Base-by-base conservation (phyloP, 2,888 invertebrate genomes). In the Cephus sareptanus region DNA sequence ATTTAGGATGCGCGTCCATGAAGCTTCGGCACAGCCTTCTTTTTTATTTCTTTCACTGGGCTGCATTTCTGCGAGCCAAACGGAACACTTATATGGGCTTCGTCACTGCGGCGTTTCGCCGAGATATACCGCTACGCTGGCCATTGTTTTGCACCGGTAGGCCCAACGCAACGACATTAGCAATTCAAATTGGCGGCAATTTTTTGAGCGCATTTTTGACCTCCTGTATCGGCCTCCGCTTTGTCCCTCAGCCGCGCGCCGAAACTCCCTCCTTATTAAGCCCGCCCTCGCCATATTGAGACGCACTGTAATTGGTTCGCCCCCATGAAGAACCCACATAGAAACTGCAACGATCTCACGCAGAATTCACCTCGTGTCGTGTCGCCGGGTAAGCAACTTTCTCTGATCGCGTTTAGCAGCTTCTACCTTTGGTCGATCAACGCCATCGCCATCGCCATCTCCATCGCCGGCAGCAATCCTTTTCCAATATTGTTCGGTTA, bases 151-250 rank as follows among this genome's bases (percentile, higher is more conserved):
- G 89, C 88, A 89, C 88, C 88, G 88, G 87, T 87, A 83, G 83
- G 79, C 80, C 80, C 75, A 77, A 76, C 79, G 79, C 37, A 80
- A 87, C 85, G 86, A 88, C 88, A 91, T 91, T 91, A 91, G 91
- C 91, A 91, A 91, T 91, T 91, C 91, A 91, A 91, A 91, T 91
- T 90, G 91, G 90, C 91, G 91, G 91, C 91, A 91, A 91, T 91
- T 91, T 91, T 91, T 91, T 91, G 89, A 91, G 90, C 89, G 90
- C 91, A 91, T 91, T 91, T 91, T 91, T 91, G 91, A 91, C 91
- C 91, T 91, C 91, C 91, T 91, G 89, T 90, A 91, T 91, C 90
- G 90, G 89, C 82, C 83, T 83, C 80, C 83, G 83, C 87, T 86
- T 85, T 86, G 85, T 86, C 85, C 84, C 78, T 81, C 83, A 83